Conservation (phyloP, 2,888 invertebrate species). For the Drosophila melanosoma region DNA sequence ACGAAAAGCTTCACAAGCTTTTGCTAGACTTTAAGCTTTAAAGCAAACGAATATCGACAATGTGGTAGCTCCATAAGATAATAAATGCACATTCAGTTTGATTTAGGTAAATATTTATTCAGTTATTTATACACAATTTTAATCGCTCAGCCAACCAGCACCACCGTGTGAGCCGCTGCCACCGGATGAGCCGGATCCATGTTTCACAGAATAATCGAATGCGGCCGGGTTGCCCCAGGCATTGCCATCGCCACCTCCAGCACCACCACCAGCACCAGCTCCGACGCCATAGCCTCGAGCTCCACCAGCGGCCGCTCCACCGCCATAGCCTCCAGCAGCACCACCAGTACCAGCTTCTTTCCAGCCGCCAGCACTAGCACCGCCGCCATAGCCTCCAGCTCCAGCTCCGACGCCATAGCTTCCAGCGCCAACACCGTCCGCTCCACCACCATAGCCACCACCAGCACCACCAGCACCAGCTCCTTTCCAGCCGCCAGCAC, state of each 20-base stretch:
- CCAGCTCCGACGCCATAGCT: slow-evolving; percentile 12
- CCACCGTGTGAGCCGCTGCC: slow-evolving; percentile 48
- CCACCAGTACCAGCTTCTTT: slow-evolving; percentile 10
- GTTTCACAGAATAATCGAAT: slow-evolving; percentile 52
- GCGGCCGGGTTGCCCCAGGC: slow-evolving; percentile 53
- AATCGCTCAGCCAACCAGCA: slow-evolving; percentile 73
- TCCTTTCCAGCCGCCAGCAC: background rate
- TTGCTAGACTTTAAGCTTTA: background rate
- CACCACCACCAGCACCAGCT: background rate
- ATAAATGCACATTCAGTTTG: background rate
- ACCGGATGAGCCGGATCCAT: slow-evolving; percentile 21
- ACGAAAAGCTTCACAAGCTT: background rate
- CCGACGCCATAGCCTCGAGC: slow-evolving; percentile 7
- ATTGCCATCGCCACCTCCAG: slow-evolving; percentile 39
- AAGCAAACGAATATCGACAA: background rate
- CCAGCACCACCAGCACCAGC: slow-evolving; percentile 6
- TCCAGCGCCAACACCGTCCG: slow-evolving; percentile 30
- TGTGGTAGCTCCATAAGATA: background rate
- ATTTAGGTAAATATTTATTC: slow-evolving; percentile 22
- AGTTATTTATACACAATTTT: slow-evolving; percentile 9
- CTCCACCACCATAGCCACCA: slow-evolving; percentile 14
- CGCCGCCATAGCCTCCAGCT: background rate
- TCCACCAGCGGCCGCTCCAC: slow-evolving; percentile 19
- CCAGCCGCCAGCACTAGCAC: background rate
- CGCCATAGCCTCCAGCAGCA: slow-evolving; percentile 25